Conservation (phyloP, 2,797 vertebrate genomes). For the Sebastes vulpes region DNA sequence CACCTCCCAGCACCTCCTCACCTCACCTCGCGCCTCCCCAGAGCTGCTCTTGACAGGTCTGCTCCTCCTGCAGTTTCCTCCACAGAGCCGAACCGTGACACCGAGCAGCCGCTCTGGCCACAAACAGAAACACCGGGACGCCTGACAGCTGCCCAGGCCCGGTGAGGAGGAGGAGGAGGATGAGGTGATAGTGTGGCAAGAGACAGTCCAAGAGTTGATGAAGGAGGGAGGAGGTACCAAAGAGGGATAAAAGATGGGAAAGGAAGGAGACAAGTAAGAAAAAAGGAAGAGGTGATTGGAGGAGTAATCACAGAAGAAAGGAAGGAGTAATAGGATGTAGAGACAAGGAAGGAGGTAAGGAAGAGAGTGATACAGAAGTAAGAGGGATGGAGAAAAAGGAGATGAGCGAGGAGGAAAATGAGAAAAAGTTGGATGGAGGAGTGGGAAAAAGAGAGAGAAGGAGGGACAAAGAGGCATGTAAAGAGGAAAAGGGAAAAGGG, state of each 20-base stretch:
- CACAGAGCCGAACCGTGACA: conserved; percentile 23
- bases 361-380: neutral
- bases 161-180: conserved; percentile 18
- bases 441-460: neutral
- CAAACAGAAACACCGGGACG: conserved; percentile 34
- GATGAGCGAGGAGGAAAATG: neutral
- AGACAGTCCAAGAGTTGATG: neutral
- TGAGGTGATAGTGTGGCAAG: neutral
- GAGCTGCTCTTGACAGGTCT: conserved; percentile 34
- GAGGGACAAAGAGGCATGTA: neutral
- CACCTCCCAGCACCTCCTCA: conserved; percentile 43
- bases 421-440: too few relatives aligned
- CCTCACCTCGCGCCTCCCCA: conserved; percentile 26
- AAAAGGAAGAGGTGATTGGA: neutral
- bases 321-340: neutral
- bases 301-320: neutral
- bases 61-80: conserved; percentile 25
- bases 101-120: conserved; percentile 6
- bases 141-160: conserved; percentile 29
- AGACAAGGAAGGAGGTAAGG: neutral
- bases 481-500: neutral
- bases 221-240: too few relatives aligned
- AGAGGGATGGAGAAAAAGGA: neutral
- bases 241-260: neutral
- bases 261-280: neutral